Evolutionary conservation across 1,140 invertebrate genomes (phyloP).

Genomic region (Ectropis grisescens): DNA sequence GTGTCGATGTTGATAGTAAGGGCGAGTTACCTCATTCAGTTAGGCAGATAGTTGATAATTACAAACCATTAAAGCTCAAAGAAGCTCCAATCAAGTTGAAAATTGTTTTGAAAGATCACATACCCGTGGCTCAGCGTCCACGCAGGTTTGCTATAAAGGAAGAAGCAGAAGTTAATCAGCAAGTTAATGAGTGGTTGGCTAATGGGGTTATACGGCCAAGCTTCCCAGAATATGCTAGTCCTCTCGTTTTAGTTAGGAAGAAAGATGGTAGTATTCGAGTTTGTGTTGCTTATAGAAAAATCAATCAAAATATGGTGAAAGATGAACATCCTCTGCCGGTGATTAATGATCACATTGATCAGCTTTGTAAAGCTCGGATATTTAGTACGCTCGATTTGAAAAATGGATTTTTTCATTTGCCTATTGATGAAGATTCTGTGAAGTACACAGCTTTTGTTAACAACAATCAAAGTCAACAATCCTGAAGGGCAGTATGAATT

Average conservation of each 20-base stretch:
- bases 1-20: background rate
- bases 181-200: conserved; percentile 21
- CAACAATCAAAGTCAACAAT: background rate
- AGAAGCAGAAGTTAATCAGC: conserved; percentile 12
- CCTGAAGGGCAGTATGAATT: background rate
- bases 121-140: conserved; percentile 15
- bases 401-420: conserved; percentile 1
- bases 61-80: conserved; percentile 7
- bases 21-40: background rate
- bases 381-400: background rate
- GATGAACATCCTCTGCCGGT: background rate
- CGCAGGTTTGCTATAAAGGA: conserved; percentile 14
- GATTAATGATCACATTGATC: background rate
- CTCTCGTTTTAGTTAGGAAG: conserved; percentile 20
- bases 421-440: background rate
- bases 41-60: conserved; percentile 3
- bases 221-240: conserved; percentile 4
- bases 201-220: conserved; percentile 16
- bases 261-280: conserved; percentile 10
- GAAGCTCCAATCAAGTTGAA: conserved; percentile 15
- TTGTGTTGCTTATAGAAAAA: conserved; percentile 15
- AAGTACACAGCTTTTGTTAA: background rate
- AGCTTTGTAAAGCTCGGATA: background rate
- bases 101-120: conserved; percentile 19
- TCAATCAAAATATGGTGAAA: conserved; percentile 8